phyloP scores from a whole-genome alignment of 2,797 vertebrate species.

The Steatocranus sp. region DNA sequence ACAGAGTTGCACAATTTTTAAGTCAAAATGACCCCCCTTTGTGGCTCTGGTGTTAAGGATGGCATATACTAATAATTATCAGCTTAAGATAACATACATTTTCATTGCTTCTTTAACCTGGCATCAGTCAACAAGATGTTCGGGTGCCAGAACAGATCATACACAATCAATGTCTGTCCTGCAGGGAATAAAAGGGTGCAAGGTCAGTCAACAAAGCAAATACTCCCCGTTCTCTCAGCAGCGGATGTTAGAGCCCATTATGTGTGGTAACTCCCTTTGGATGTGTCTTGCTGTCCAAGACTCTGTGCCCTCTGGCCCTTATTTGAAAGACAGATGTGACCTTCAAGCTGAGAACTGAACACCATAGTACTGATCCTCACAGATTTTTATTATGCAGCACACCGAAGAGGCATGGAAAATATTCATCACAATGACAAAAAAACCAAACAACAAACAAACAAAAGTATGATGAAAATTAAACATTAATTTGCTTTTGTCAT shows the following conservation, averaged over 20 bases:
- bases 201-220: slow-evolving; percentile 57
- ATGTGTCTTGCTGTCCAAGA: slow-evolving; percentile 33
- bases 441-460: accelerated
- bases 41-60: not conserved
- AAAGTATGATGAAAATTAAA: not conserved
- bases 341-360: slow-evolving; percentile 9
- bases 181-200: slow-evolving; percentile 8
- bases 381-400: slow-evolving; percentile 3
- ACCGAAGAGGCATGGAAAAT: not conserved
- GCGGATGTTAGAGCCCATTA: slow-evolving; percentile 26
- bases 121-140: not conserved
- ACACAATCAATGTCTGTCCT: slow-evolving; percentile 22
- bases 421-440: not conserved
- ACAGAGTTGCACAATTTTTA: not conserved
- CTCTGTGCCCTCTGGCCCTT: slow-evolving; percentile 34
- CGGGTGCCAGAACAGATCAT: not conserved
- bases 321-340: slow-evolving; percentile 37
- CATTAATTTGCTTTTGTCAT: not conserved
- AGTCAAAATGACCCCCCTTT: not conserved
- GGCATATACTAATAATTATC: not conserved
- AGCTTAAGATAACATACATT: not conserved
- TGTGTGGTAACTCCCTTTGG: slow-evolving; percentile 37
- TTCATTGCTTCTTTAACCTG: not conserved
- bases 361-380: not conserved
- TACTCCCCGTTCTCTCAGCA: slow-evolving; percentile 18